Conservation (phyloP, 2,888 invertebrate species). For the Dryomyza anilis region DNA sequence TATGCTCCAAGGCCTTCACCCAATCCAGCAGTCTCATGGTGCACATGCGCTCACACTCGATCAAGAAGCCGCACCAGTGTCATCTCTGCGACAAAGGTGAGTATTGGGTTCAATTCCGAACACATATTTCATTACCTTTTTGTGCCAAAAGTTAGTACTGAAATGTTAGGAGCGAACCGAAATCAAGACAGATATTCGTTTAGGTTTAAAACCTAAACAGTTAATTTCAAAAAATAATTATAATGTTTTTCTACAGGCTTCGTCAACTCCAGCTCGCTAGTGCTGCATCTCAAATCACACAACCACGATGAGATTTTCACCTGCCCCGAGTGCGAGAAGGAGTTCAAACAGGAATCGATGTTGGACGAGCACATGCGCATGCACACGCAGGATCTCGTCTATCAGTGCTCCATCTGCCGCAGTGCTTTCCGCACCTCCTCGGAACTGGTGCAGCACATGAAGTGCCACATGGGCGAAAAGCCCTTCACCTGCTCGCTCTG, state of each 20-base stretch:
- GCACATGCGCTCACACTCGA: slow-evolving; percentile 56
- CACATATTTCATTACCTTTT: too few species aligned
- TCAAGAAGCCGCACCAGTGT: slow-evolving; percentile 59
- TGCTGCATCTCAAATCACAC: slow-evolving; percentile 57
- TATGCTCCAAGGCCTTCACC: slow-evolving; percentile 60
- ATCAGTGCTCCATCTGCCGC: slow-evolving; percentile 59
- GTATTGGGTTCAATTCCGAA: too few species aligned
- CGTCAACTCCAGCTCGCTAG: slow-evolving; percentile 57
- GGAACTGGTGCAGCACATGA: slow-evolving; percentile 62
- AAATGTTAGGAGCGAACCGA: too few species aligned
- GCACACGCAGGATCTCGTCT: slow-evolving; percentile 59
- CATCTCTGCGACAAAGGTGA: slow-evolving; percentile 58
- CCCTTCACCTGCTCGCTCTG: slow-evolving; percentile 61
- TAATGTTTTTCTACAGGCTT: slow-evolving; percentile 43
- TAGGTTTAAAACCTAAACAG: neutral
- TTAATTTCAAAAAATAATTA: neutral
- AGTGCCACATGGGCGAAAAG: slow-evolving; percentile 61
- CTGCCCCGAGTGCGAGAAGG: slow-evolving; percentile 59
- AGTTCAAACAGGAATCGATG: slow-evolving; percentile 59
- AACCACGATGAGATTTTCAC: slow-evolving; percentile 51
- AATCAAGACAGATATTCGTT: too few species aligned
- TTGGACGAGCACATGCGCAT: slow-evolving; percentile 60
- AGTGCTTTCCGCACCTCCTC: slow-evolving; percentile 57
- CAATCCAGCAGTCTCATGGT: slow-evolving; percentile 61
- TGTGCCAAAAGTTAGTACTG: too few species aligned